Conservation (phyloP, 2,113 vertebrate genomes). For the Rhabdomys dilectus region DNA sequence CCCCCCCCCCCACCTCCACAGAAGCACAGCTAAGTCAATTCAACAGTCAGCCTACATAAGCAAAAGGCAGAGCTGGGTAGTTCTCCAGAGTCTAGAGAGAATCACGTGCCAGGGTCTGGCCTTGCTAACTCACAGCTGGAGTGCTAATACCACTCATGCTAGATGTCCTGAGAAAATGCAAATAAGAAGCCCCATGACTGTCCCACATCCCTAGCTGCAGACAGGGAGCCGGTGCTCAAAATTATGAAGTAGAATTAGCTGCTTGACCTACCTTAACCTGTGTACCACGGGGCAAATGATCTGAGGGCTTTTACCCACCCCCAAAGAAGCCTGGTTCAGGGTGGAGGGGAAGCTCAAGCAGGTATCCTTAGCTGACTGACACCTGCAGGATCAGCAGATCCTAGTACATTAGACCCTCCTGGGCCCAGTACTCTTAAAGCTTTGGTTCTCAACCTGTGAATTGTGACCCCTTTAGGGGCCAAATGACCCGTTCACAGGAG, state of each 20-base stretch:
- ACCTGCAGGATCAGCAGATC: background rate
- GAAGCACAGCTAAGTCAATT: background rate
- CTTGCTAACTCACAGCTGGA: background rate
- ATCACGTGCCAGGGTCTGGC: background rate
- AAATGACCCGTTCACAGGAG: background rate
- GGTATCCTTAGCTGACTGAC: background rate
- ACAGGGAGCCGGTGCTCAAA: background rate
- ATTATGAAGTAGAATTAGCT: background rate
- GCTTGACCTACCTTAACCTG: too few relatives aligned
- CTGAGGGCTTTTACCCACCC: background rate
- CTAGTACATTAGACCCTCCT: background rate
- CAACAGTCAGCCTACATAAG: background rate
- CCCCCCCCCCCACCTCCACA: background rate
- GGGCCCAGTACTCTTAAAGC: background rate
- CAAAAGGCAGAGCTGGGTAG: background rate
- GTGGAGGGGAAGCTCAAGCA: rapidly evolving
- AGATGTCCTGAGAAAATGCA: background rate
- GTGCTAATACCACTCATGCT: background rate
- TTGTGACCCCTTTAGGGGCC: background rate
- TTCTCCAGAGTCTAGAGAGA: background rate
- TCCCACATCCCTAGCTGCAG: background rate
- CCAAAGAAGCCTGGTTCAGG: background rate
- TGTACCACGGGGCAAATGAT: background rate
- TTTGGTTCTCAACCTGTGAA: background rate
- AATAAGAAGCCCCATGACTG: background rate